phyloP scores from a whole-genome alignment of 2,888 invertebrate genomes.

The Mesorhabditis spiculigera region DNA sequence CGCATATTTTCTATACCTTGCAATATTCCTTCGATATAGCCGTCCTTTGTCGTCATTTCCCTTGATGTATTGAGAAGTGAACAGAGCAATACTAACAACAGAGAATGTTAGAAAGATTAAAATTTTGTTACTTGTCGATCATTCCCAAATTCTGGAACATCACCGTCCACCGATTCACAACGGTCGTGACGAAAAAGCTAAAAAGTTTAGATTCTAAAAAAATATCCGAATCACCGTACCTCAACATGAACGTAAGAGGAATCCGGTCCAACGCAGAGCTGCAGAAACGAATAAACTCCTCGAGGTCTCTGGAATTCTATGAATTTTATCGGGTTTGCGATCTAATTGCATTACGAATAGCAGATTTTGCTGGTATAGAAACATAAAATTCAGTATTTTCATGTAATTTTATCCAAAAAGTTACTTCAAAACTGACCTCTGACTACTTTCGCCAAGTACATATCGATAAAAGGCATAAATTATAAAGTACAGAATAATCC shows the following conservation, averaged over 20 bases:
- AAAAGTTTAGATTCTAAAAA: background rate
- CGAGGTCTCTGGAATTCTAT: background rate
- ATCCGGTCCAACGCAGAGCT: background rate
- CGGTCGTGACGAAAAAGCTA: background rate
- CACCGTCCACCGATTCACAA: background rate
- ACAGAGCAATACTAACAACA: background rate
- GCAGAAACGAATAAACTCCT: background rate
- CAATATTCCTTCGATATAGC: background rate
- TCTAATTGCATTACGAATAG: too few relatives aligned
- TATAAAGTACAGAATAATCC: background rate
- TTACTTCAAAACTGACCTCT: background rate
- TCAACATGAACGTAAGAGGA: background rate
- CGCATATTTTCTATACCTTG: background rate
- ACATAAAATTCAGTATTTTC: too few relatives aligned
- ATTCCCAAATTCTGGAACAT: background rate
- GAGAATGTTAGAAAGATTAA: background rate
- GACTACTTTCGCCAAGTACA: background rate
- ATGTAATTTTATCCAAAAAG: too few relatives aligned
- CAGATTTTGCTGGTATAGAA: too few relatives aligned
- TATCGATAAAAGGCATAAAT: constrained; percentile 1
- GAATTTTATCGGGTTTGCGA: background rate
- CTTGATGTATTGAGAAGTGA: background rate
- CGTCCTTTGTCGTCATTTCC: background rate
- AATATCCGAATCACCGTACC: background rate
- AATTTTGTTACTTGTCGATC: background rate